Evolutionary conservation across 2,888 invertebrate genomes (phyloP), one percentile per base, ranked within the genome.

Genomic region (Xiphydria camelus): DNA sequence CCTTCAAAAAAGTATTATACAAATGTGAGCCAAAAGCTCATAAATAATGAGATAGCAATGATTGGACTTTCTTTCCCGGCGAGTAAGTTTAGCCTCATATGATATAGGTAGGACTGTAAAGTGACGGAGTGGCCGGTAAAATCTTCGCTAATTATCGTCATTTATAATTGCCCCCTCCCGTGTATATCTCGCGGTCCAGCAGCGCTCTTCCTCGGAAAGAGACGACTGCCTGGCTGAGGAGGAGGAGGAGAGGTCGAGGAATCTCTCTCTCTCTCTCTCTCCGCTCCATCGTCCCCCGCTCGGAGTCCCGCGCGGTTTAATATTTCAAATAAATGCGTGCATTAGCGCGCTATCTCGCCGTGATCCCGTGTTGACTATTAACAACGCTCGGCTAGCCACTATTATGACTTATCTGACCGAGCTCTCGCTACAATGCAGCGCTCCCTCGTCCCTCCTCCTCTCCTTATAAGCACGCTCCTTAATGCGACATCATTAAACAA

Each of bases 321-420:
- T 70, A 70, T 70, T 70, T 70, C 70, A 70, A 70, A 70, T 68
- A 70, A 70, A 70, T 70, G 70, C 70, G 68, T 70, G 66, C 70
- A 70, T 70, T 70, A 70, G 67, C 70, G 70, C 70, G 68, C 64
- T 70, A 70, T 70, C 70, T 70, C 65, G 55, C 59, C 57, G 55
- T 64, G 70, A 70, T 70, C 67, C 68, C 63, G 63, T 62, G 70
- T 70, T 70, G 66, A 70, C 68, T 70, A 70, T 68, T 70, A 70
- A 70, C 70, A 70, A 70, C 68, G 58, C 61, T 59, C 52, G 55
- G 43, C 31, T 31, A 61, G 61, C 68, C 62, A 63, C 68, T 70
- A 67, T 69, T 70, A 68, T 70, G 70, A 70, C 69, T 69, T 70
- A 70, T 70, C 70, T 61, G 62, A 59, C 63, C 56, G 54, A 45